Base-by-base conservation (phyloP, 92 coral and sea anemone genomes). In the Epizoanthus illoricatus region DNA sequence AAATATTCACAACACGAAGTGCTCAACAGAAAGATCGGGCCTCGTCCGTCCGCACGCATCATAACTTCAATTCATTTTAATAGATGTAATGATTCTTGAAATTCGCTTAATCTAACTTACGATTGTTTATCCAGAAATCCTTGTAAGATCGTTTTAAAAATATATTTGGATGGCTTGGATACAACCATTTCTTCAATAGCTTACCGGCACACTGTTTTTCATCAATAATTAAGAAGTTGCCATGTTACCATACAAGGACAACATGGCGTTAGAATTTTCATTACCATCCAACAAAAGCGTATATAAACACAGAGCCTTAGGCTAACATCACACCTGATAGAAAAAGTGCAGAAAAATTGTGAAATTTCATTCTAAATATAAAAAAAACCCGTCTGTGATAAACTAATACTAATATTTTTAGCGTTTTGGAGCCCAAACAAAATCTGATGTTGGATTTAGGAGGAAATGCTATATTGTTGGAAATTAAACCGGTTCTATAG, bases 151-250 rank as follows among this genome's bases (percentile, higher is more conserved):
- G 21, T n/a, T 68, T 39, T 39, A n/a, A 68, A 4, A 68, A 10
- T 36, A 2, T 16, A 33, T 33, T 36, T 13, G 16, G 13, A 10
- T 12, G 40, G 55, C 21, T 40, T 42, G 24, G 9, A 28, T 28
- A 28, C 36, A 28, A 28, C 36, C 36, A 28, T 28, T 28, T 28
- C 36, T 28, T 28, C 36, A 28, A 28, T 28, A 33, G 12, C 21
- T 33, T 15, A 18, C 54, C 33, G 33, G 17, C 57, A 5, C 8
- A 23, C 0, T 43, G 36, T 21, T 71, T 71, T 42, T 16, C 76
- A 71, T 71, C 76, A 71, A 71, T 71, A 43, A 71, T 71, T 71
- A 42, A 71, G 59, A 9, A 47, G 76, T 71, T 71, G 59, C 76
- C 20, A 71, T 43, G 76, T 2, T 71, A 71, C 76, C 40, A 9